Evolutionary conservation across 2,888 invertebrate species (phyloP).

Genomic region (Parthenolecanium corni): DNA sequence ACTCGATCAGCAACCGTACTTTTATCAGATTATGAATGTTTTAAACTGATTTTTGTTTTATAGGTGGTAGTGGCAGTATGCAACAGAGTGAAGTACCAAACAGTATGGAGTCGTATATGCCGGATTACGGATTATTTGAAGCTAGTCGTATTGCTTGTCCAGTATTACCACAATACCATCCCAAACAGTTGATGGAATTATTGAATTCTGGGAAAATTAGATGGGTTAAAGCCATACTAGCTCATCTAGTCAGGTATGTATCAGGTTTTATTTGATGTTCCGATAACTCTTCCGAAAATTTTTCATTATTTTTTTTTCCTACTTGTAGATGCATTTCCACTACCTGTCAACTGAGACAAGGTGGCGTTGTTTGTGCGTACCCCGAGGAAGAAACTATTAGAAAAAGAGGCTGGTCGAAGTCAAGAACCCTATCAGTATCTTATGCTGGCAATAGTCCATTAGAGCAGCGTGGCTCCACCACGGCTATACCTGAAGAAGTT

Average conservation of each 20-base stretch:
- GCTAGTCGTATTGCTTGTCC: slow-evolving; percentile 95
- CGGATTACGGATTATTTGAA: slow-evolving; percentile 89
- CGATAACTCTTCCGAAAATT: not conserved
- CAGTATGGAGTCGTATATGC: slow-evolving; percentile 62
- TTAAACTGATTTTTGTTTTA: not conserved
- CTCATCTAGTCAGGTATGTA: slow-evolving; percentile 66
- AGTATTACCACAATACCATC: slow-evolving; percentile 96
- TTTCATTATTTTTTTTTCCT: slow-evolving; percentile 2
- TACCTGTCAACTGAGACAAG: slow-evolving; percentile 44
- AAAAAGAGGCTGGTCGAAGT: slow-evolving; percentile 74
- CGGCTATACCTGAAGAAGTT: slow-evolving; percentile 68
- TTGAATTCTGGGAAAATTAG: slow-evolving; percentile 95
- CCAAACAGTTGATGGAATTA: slow-evolving; percentile 95
- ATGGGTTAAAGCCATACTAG: slow-evolving; percentile 95
- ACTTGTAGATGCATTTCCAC: slow-evolving; percentile 50
- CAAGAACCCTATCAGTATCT: slow-evolving; percentile 78
- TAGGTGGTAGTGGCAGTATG: not conserved
- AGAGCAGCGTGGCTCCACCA: slow-evolving; percentile 64
- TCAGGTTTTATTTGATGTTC: not conserved
- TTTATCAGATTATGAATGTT: not conserved
- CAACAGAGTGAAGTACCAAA: slow-evolving; percentile 28
- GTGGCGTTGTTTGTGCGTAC: slow-evolving; percentile 35
- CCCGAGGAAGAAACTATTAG: slow-evolving; percentile 50
- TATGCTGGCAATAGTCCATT: slow-evolving; percentile 61
- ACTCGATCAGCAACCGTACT: not conserved